Evolutionary conservation across 1,140 invertebrate species (phyloP).

Genomic region (Camponotus vicinus): DNA sequence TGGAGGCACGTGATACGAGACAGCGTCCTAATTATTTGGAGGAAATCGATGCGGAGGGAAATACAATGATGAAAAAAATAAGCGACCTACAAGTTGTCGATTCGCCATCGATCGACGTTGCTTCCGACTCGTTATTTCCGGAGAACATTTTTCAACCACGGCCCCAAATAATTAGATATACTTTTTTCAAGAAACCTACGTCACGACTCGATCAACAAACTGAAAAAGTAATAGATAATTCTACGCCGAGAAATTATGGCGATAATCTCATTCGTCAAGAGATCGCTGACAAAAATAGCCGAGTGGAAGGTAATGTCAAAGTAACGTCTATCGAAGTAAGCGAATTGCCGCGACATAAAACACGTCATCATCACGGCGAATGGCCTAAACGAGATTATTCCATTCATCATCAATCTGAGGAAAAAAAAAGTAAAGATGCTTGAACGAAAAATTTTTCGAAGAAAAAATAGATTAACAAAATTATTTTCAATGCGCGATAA

Average conservation of each 20-base stretch:
- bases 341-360: slow-evolving; percentile 75
- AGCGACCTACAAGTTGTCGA: background rate
- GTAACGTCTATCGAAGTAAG: slow-evolving; percentile 78
- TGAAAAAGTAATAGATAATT: slow-evolving; percentile 11
- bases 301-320: slow-evolving; percentile 38
- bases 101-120: background rate
- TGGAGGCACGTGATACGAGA: background rate
- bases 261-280: slow-evolving; percentile 67
- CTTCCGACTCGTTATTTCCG: slow-evolving; percentile 8
- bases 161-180: slow-evolving; percentile 77
- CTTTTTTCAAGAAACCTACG: slow-evolving; percentile 66
- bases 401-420: slow-evolving; percentile 14
- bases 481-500: no score
- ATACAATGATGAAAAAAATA: background rate
- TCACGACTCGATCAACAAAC: background rate
- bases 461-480: background rate
- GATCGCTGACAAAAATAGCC: background rate
- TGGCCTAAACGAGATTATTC: slow-evolving; percentile 70
- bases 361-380: slow-evolving; percentile 79
- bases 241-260: slow-evolving; percentile 56
- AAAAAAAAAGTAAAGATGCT: background rate
- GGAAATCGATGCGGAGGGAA: background rate
- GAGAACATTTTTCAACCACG: slow-evolving; percentile 78
- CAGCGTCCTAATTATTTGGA: background rate
- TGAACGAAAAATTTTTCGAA: background rate